Conservation (phyloP, 2,888 invertebrate genomes). For the Tachina grossa region DNA sequence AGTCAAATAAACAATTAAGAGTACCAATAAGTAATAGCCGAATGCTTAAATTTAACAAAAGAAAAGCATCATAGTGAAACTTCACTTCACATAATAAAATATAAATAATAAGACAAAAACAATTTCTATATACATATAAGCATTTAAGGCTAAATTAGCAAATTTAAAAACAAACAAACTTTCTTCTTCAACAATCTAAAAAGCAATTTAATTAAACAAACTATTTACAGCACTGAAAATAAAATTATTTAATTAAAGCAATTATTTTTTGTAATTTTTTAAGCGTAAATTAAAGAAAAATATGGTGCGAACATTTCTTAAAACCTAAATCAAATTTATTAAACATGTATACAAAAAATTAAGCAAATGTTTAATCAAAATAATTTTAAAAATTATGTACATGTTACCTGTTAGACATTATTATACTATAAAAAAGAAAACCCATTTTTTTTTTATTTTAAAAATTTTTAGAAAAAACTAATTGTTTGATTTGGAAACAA, state of each 20-base stretch:
- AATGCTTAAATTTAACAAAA: conserved; percentile 17
- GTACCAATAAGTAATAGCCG: neutral
- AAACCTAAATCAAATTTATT: conserved; percentile 2
- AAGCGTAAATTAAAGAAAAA: neutral
- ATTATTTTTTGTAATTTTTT: conserved; percentile 47
- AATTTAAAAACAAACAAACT: conserved; percentile 11
- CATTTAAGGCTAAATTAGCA: conserved; percentile 10
- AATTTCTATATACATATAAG: neutral
- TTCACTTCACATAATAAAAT: neutral
- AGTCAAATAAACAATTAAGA: neutral
- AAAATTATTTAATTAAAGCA: conserved; percentile 2
- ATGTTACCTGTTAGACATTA: conserved; percentile 59
- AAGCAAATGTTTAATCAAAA: conserved; percentile 50
- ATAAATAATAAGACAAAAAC: neutral
- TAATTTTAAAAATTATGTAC: conserved; percentile 29
- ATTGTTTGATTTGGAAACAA: neutral
- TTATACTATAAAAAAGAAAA: conserved; percentile 5
- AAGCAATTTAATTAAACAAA: conserved; percentile 62
- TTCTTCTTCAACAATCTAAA: conserved; percentile 46
- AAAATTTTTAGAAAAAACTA: neutral
- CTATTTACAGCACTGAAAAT: neutral
- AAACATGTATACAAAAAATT: neutral
- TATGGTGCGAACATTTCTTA: conserved; percentile 7
- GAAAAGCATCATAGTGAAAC: conserved; percentile 4
- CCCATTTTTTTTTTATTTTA: neutral